phyloP scores from a whole-genome alignment of 2,113 vertebrate genomes.

The Strigops habroptila region DNA sequence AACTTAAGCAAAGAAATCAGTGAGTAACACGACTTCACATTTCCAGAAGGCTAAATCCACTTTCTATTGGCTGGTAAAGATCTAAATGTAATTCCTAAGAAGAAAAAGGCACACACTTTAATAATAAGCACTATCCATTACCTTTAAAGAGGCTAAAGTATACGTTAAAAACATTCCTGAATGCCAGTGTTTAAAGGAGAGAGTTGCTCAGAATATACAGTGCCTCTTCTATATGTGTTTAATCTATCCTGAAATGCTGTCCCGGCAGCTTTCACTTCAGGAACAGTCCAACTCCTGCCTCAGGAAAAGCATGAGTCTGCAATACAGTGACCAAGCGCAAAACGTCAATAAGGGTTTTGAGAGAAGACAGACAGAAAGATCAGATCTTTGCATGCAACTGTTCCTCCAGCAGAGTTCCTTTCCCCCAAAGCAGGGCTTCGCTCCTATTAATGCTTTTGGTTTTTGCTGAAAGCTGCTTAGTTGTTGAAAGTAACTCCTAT shows the following conservation, averaged over 20 bases:
- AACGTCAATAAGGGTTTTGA: not conserved
- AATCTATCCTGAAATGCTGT: not conserved
- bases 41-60: not conserved
- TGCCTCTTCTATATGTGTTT: not conserved
- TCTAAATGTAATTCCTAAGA: not conserved
- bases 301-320: accelerated
- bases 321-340: not conserved
- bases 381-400: not conserved
- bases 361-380: not conserved
- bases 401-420: not conserved
- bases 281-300: not conserved
- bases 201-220: not conserved
- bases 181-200: not conserved
- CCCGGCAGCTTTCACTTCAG: not conserved
- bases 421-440: not conserved
- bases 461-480: not conserved
- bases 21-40: not conserved
- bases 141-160: not conserved
- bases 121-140: not conserved
- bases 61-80: not conserved
- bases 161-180: not conserved
- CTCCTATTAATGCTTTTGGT: not conserved
- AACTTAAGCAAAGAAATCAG: not conserved
- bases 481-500: constrained; percentile 10
- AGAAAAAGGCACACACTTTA: not conserved